Evolutionary conservation across 1,140 invertebrate species (phyloP).

Genomic region (Rhyzopertha dominica): DNA sequence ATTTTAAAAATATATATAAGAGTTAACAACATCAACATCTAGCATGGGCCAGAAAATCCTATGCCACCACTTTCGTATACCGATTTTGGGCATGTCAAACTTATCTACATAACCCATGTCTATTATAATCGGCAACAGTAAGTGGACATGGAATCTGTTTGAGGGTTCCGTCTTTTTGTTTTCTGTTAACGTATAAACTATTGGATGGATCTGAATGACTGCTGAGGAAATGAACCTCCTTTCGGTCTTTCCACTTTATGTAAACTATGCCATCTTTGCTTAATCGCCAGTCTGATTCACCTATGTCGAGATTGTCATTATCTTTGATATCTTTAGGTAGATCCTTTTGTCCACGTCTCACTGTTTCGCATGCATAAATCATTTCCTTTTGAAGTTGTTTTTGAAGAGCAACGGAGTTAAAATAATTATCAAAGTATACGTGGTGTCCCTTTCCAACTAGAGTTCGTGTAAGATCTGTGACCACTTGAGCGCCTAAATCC

Average conservation of each 20-base stretch:
- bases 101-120: no score
- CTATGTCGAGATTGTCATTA: conserved; percentile 38
- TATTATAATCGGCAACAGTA: no score
- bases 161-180: conserved; percentile 33
- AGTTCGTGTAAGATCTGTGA: conserved; percentile 33
- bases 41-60: no score
- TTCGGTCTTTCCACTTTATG: conserved; percentile 44
- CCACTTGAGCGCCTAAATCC: conserved; percentile 36
- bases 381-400: conserved; percentile 27
- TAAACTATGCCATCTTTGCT: conserved; percentile 34
- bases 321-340: conserved; percentile 30
- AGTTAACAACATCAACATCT: no score
- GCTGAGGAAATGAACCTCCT: conserved; percentile 39
- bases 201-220: conserved; percentile 39
- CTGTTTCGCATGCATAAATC: conserved; percentile 38
- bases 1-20: no score
- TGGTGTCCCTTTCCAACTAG: conserved; percentile 31
- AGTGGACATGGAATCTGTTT: no score
- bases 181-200: conserved; percentile 28
- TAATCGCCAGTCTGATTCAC: conserved; percentile 36
- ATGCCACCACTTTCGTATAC: no score
- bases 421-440: conserved; percentile 41
- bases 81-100: no score
- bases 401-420: conserved; percentile 35
- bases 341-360: conserved; percentile 32